Evolutionary conservation across 1,140 invertebrate species (phyloP), one percentile per base, ranked within the genome.

Genomic region (Cydia fagiglandana): DNA sequence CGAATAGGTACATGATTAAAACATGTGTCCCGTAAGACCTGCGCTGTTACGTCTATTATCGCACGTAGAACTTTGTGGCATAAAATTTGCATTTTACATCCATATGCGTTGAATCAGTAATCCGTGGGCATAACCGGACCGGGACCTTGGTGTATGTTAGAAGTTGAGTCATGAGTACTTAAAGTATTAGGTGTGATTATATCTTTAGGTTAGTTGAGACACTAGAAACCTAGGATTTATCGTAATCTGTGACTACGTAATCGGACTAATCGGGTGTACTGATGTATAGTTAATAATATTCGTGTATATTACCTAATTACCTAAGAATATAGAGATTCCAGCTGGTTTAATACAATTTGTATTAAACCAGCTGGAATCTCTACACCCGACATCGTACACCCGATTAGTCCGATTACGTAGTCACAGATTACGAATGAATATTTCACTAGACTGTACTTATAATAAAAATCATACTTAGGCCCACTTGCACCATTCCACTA

Each of bases 81-180:
- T 61, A 61, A 61, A 61, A 61, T 61, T 61, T 61, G 56, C 56
- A 61, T 61, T 61, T 24, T 24, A 24, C 56, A 20, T 61, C 17
- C 24, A 56, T 61, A 56, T 17, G 56, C 17, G 2, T 61, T 24
- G 56, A 61, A 20, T 61, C 20, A 24, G 17, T 61, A 61, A 61
- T 61, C 56, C 20, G 56, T 61, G 56, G 56, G 56, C 20, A 24
- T 61, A 24, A 20, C 17, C 53, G 53, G 53, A 17, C n/a, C 20
- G n/a, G 7, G 56, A 24, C 56, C 56, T 61, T 61, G 56, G 20
- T 61, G 15, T 61, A 61, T 24, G 24, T 61, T 24, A 61, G 17
- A 61, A 24, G 56, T 20, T 61, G 50, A 53, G 17, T 61, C 56
- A 61, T 61, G 20, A 61, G 17, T 12, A 61, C 17, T 24, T 61